A percentile compares a stretch with the other conserved stretches of the same genome.
Evolutionary conservation across 2,113 vertebrate genomes (phyloP).

Genomic region (Solea solea): DNA sequence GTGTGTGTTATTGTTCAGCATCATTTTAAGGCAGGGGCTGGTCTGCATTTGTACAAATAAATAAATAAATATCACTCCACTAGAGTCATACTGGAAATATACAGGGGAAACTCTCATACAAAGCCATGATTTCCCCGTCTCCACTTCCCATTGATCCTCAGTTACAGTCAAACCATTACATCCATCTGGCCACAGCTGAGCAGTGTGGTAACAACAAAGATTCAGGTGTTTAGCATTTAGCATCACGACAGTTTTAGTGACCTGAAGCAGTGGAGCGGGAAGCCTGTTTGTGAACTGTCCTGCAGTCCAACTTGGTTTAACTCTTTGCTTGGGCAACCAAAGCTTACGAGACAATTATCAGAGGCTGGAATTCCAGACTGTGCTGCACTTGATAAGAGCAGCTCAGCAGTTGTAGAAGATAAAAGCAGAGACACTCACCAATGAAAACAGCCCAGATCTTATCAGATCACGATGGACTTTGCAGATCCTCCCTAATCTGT

Average conservation of each 20-base stretch:
- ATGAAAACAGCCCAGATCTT: constrained; percentile 70
- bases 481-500: constrained; percentile 69
- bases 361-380: constrained; percentile 74
- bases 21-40: no score
- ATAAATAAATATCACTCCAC: no score
- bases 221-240: not conserved
- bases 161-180: constrained; percentile 1
- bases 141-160: constrained; percentile 2
- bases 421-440: constrained; percentile 74
- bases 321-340: constrained; percentile 51
- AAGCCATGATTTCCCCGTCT: not conserved
- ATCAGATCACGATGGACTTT: constrained; percentile 79
- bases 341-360: constrained; percentile 72
- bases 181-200: constrained; percentile 12
- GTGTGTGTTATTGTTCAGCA: no score
- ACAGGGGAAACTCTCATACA: not conserved
- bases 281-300: constrained; percentile 29
- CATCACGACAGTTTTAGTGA: constrained; percentile 4
- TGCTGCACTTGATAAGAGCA: constrained; percentile 75
- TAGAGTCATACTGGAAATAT: no score
- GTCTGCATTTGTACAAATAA: no score
- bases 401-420: constrained; percentile 72
- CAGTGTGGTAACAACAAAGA: constrained; percentile 10
- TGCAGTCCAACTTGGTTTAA: constrained; percentile 45
- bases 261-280: not conserved